phyloP scores from a whole-genome alignment of 2,113 vertebrate species.

The Myrmecophaga tridactyla region DNA sequence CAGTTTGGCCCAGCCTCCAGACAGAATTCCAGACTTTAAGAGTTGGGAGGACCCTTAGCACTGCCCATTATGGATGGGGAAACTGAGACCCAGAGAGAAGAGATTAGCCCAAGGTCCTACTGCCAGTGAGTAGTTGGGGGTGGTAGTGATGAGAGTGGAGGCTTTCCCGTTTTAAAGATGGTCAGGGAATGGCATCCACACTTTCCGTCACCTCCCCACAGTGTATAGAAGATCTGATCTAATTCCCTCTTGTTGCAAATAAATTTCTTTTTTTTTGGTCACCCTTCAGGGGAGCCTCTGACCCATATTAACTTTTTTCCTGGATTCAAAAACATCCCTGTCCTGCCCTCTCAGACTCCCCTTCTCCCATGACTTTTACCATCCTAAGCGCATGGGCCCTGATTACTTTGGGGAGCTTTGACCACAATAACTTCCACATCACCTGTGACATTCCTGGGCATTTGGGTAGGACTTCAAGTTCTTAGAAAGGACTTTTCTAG shows the following conservation, averaged over 20 bases:
- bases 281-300: neutral
- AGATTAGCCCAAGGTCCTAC: neutral
- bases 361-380: neutral
- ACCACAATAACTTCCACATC: neutral
- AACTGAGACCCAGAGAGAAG: constrained; percentile 32
- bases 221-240: neutral
- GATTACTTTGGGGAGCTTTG: neutral
- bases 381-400: neutral
- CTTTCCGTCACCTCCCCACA: neutral
- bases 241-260: constrained; percentile 17
- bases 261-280: neutral
- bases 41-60: constrained; percentile 28
- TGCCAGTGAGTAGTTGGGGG: neutral
- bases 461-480: constrained; percentile 11
- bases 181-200: neutral
- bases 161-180: constrained; percentile 1
- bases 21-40: constrained; percentile 68
- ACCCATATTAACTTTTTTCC: neutral
- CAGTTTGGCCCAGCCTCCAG: constrained; percentile 47
- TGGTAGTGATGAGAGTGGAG: neutral
- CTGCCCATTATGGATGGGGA: neutral
- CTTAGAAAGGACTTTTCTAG: constrained; percentile 22
- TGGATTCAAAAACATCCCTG: neutral
- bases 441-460: neutral
- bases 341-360: neutral